These are phyloP conservation scores for Cirrhinus mrigala DNA, from an alignment of 2,797 vertebrate species.

Conservation along the genomic window DNA sequence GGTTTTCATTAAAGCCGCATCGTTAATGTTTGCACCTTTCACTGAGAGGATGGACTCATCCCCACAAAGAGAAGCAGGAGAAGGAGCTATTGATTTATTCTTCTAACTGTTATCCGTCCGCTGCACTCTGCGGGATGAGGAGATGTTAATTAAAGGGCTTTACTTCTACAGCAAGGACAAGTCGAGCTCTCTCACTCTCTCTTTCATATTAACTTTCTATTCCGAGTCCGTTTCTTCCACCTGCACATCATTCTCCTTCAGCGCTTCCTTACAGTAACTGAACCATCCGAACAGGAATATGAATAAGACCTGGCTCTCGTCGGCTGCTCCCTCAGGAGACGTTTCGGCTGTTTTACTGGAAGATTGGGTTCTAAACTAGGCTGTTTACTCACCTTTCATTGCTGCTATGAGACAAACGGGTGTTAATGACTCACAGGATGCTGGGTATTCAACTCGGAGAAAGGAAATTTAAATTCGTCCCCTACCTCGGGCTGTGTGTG, in stretches of 20 bases:
- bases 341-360: constrained; percentile 1
- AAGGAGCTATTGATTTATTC: constrained; percentile 44
- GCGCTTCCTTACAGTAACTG: background rate
- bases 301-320: background rate
- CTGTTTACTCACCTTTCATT: constrained; percentile 27
- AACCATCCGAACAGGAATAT: background rate
- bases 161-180: background rate
- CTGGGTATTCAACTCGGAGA: constrained; percentile 13
- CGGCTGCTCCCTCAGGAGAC: background rate
- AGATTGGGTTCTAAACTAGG: constrained; percentile 8
- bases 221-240: background rate
- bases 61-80: background rate
- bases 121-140: constrained; percentile 32
- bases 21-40: background rate
- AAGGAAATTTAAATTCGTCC: constrained; percentile 12
- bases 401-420: background rate
- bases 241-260: constrained; percentile 12
- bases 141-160: constrained; percentile 46
- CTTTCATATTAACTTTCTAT: background rate
- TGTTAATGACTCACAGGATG: constrained; percentile 41
- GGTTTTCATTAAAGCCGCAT: background rate
- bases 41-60: constrained; percentile 2
- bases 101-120: constrained; percentile 29
- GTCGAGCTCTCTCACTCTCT: background rate
- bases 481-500: constrained; percentile 32